These are phyloP conservation scores for Hipposideros larvatus DNA, from an alignment of 2,797 vertebrate genomes.

Conservation along the genomic window DNA sequence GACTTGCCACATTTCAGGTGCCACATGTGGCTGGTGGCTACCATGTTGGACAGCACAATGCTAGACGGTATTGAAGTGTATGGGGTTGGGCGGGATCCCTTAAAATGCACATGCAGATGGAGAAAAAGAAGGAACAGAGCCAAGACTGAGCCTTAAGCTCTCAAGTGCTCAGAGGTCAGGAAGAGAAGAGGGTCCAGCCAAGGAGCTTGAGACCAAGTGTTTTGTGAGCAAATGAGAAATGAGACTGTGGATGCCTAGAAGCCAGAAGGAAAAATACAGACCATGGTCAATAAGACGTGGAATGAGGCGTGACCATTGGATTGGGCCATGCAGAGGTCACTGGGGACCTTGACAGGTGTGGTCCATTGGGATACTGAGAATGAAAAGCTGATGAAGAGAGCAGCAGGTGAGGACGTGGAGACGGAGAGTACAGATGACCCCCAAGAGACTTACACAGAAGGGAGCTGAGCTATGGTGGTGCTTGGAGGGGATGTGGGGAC, in stretches of 20 bases:
- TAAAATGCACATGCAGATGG: fast-evolving
- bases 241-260: neutral
- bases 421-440: neutral
- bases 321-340: neutral
- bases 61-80: fast-evolving
- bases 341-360: neutral
- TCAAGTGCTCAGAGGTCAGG: neutral
- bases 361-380: too few species aligned
- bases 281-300: neutral
- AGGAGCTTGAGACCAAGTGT: neutral
- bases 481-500: too few species aligned
- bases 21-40: fast-evolving
- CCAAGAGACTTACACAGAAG: neutral
- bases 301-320: neutral
- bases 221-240: neutral
- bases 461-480: too few species aligned
- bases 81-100: neutral
- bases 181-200: neutral
- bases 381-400: neutral
- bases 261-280: neutral
- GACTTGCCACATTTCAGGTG: neutral
- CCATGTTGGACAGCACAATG: fast-evolving
- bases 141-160: neutral
- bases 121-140: neutral
- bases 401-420: fast-evolving